Evolutionary conservation across 2,888 invertebrate genomes (phyloP), one percentile per base, ranked within the genome.

Genomic region (Phalangium opilio): DNA sequence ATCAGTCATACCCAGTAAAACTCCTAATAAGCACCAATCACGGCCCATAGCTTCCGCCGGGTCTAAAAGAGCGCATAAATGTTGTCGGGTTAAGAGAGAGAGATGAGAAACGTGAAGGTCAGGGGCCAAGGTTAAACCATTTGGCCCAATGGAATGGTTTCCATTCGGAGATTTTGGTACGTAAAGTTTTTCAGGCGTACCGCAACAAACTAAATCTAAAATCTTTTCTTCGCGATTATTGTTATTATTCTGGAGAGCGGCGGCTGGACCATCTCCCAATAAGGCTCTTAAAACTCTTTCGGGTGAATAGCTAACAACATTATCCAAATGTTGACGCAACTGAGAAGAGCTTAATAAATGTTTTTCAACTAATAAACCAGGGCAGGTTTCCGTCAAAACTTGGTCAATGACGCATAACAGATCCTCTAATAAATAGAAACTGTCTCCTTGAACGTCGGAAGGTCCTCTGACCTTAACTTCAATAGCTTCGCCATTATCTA

Each of bases 381-480:
- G 81, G 55, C 77, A 77, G 42, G 79, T 73, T 58, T 74, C 73
- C 43, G 70, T 65, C 20, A 79, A 64, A 10, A 77, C 76, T 64
- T 74, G 73, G 57, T 77, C 75, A 19, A 79, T 68, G 41, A 77
- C 72, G 45, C 73, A 72, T 14, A 76, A 64, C 51, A 81, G 70
- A 58, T 81, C 77, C 58, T 79, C 77, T 51, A 81, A 66, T 61
- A 82, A 77, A 57, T 77, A 76, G 62, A 81, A 82, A 60, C 52
- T 54, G 43, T 73, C 71, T 27, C 69, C 63, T 11, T 72, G 69
- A 15, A 70, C 67, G 17, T 72, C 70, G 14, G 68, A 67, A 20
- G 78, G 77, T 41, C 79, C 79, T 2, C 79, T 69, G 17, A 79
- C 74, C 68, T 76, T 76, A 39, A 80, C 68, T 63, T 80, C 79